Evolutionary conservation across 2,888 invertebrate genomes (phyloP).

Genomic region (Apodemia mormo): DNA sequence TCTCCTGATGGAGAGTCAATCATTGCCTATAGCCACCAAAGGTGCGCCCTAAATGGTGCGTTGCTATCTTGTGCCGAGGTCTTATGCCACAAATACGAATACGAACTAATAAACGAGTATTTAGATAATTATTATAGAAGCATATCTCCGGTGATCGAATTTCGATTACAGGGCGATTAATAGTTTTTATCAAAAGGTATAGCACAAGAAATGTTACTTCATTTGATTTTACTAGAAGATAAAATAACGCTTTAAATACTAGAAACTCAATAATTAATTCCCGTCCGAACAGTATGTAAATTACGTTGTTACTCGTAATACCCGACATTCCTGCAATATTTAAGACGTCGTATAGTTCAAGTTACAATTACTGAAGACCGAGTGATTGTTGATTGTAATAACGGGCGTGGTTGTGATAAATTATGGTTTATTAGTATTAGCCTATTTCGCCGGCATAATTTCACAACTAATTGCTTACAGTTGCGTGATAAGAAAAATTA

Average conservation of each 20-base stretch:
- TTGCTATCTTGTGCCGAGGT: too few species aligned
- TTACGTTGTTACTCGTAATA: background rate
- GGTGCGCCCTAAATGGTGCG: too few species aligned
- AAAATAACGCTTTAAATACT: background rate
- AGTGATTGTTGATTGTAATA: constrained; percentile 16
- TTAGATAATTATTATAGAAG: too few species aligned
- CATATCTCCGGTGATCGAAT: too few species aligned
- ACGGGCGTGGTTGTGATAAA: constrained; percentile 20
- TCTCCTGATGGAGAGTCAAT: too few species aligned
- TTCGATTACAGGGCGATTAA: too few species aligned
- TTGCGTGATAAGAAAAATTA: constrained; percentile 10
- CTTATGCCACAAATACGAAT: too few species aligned
- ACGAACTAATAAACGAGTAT: too few species aligned
- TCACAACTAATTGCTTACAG: constrained; percentile 13
- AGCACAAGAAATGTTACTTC: too few species aligned
- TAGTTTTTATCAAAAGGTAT: too few species aligned
- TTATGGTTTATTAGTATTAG: constrained; percentile 4
- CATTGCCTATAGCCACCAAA: too few species aligned
- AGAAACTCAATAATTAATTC: background rate
- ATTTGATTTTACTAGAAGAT: background rate
- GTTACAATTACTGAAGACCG: constrained; percentile 16
- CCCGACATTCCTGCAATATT: constrained; percentile 3
- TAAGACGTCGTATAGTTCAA: background rate
- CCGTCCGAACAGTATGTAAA: constrained; percentile 11
- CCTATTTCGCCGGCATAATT: constrained; percentile 17